Conservation (phyloP, 2,888 invertebrate genomes). For the Poecilobothrus nobilitatus region DNA sequence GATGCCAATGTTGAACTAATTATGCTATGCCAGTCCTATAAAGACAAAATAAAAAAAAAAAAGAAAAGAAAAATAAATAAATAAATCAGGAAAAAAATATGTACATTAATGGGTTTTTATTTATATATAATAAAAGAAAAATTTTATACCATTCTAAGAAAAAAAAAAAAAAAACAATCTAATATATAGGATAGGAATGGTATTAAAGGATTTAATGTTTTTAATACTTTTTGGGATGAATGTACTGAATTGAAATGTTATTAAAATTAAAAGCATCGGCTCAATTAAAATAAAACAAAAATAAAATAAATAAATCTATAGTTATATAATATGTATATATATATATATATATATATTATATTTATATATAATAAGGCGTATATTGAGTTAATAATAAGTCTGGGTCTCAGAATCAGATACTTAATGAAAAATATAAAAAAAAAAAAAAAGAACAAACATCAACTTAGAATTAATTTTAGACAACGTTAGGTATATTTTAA, state of each 20-base stretch:
- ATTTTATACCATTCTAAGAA: background rate
- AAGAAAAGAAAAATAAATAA: background rate
- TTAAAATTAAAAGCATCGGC: no score
- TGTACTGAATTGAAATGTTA: no score
- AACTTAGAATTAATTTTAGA: background rate
- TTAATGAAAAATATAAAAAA: no score
- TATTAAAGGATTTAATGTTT: background rate
- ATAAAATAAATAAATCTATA: no score
- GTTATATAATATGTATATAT: no score
- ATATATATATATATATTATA: no score
- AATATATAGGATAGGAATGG: background rate
- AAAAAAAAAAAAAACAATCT: no score
- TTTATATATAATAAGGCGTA: no score
- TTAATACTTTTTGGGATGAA: background rate
- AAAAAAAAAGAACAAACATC: background rate
- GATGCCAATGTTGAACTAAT: conserved; percentile 55
- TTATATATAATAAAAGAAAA: background rate
- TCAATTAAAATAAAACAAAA: no score
- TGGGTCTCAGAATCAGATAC: no score
- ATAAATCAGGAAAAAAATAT: background rate
- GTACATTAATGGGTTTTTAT: background rate
- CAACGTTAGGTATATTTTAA: background rate
- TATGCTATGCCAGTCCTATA: conserved; percentile 52
- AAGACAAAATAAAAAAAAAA: conserved; percentile 24
- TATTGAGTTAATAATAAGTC: no score